A percentile compares a stretch with the other conserved stretches of the same genome.
Conservation (phyloP, 2,888 invertebrate genomes). For the Tinea pellionella region DNA sequence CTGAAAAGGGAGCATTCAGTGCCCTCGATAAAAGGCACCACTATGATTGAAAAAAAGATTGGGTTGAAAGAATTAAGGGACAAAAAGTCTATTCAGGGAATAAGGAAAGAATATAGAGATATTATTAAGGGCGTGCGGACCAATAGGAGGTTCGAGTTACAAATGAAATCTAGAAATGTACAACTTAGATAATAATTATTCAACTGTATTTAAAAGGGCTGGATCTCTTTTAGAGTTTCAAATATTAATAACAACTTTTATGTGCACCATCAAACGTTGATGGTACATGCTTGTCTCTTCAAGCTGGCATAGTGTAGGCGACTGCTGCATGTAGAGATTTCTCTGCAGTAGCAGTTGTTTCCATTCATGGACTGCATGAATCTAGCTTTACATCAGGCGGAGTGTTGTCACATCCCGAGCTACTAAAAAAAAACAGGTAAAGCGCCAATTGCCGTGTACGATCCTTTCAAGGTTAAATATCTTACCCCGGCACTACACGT, state of each 20-base stretch:
- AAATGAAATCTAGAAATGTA: conserved; percentile 74
- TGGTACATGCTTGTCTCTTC: too few relatives aligned
- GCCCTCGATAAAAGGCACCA: conserved; percentile 14
- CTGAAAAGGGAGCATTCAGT: conserved; percentile 22
- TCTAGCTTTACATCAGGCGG: too few relatives aligned
- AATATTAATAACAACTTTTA: not conserved
- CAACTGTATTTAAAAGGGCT: not conserved
- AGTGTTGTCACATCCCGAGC: too few relatives aligned
- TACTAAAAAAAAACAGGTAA: too few relatives aligned
- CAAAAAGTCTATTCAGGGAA: conserved; percentile 30
- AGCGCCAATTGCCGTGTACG: too few relatives aligned
- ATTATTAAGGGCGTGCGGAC: conserved; percentile 71
- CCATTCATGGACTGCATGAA: too few relatives aligned
- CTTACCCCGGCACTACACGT: too few relatives aligned
- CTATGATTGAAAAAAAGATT: conserved; percentile 25
- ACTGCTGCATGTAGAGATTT: too few relatives aligned
- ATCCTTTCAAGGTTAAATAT: too few relatives aligned
- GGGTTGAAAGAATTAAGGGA: conserved; percentile 42
- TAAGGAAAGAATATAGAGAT: conserved; percentile 45
- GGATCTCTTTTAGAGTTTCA: not conserved
- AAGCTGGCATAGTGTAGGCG: too few relatives aligned
- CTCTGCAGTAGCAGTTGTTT: too few relatives aligned
- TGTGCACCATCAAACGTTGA: too few relatives aligned
- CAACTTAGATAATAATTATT: conserved; percentile 13
- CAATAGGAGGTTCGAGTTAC: conserved; percentile 78